These are phyloP conservation scores for Panorpa germanica DNA, from an alignment of 2,888 invertebrate genomes.

Conservation along the genomic window DNA sequence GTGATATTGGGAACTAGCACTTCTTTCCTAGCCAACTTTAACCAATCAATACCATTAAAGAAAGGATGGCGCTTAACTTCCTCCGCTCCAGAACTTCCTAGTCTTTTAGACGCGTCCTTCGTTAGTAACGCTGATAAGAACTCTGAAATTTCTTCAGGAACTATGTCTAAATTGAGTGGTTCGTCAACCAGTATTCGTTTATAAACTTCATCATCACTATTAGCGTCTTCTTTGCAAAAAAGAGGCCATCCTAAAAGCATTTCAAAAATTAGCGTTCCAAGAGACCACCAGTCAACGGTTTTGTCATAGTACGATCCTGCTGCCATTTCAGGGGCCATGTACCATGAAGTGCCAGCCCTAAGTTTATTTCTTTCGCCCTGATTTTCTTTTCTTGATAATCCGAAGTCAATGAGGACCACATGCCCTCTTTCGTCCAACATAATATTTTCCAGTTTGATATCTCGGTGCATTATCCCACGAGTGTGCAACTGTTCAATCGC, in stretches of 20 bases:
- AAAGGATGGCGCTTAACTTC: conserved; percentile 64
- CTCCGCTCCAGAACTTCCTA: conserved; percentile 62
- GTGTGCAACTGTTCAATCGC: conserved; percentile 74
- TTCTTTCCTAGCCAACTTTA: no score
- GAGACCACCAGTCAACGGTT: conserved; percentile 76
- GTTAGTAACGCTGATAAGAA: conserved; percentile 67
- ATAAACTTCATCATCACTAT: conserved; percentile 80
- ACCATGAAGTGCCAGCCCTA: conserved; percentile 93
- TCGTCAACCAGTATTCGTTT: conserved; percentile 77
- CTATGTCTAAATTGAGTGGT: no score
- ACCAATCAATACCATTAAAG: conserved; percentile 62
- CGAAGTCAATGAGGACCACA: conserved; percentile 83
- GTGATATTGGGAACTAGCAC: no score
- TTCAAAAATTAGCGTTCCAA: conserved; percentile 83
- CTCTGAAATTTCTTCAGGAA: no score
- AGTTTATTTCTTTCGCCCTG: no score
- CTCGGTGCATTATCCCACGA: conserved; percentile 70
- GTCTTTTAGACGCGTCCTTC: conserved; percentile 49
- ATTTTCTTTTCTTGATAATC: no score
- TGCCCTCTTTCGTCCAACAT: conserved; percentile 81
- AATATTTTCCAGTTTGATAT: conserved; percentile 93
- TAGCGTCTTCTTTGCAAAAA: conserved; percentile 65
- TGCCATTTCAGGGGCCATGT: conserved; percentile 83
- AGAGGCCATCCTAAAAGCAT: conserved; percentile 77
- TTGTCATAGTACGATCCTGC: no score